A percentile compares a stretch with the other conserved stretches of the same genome.
Evolutionary conservation across 2,888 invertebrate genomes (phyloP).

Genomic region (Tetranychus piercei): DNA sequence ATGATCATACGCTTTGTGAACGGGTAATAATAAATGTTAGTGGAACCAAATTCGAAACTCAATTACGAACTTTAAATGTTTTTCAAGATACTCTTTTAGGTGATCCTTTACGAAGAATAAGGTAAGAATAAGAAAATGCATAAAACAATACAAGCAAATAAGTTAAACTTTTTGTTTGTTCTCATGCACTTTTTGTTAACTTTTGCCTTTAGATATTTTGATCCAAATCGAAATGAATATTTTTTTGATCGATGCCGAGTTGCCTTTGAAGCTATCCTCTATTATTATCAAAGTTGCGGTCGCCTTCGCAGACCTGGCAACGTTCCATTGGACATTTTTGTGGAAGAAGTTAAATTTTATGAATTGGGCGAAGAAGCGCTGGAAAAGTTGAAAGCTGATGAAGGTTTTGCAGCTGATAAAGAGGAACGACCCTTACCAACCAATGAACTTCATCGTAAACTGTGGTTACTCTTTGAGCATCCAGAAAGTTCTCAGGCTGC

Average conservation of each 20-base stretch:
- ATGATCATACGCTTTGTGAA: constrained; percentile 92
- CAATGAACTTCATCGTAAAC: constrained; percentile 88
- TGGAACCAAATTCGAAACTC: constrained; percentile 94
- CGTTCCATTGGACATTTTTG: constrained; percentile 96
- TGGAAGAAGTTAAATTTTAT: constrained; percentile 68
- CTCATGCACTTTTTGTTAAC: not conserved
- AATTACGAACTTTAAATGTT: constrained; percentile 89
- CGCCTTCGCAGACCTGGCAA: constrained; percentile 90
- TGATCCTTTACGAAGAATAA: constrained; percentile 13
- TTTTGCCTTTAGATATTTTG: constrained; percentile 54
- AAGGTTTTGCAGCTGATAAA: constrained; percentile 41
- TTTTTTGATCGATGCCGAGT: constrained; percentile 98
- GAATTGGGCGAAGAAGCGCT: constrained; percentile 94
- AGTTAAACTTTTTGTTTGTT: not conserved
- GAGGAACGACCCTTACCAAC: constrained; percentile 63
- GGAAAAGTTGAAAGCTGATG: constrained; percentile 83
- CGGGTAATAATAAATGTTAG: constrained; percentile 92
- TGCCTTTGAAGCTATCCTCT: constrained; percentile 97
- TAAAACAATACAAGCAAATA: not conserved
- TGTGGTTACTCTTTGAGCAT: constrained; percentile 89
- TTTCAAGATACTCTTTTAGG: constrained; percentile 96
- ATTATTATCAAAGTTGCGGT: constrained; percentile 96
- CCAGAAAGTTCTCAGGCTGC: constrained; percentile 96
- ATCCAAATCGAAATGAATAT: constrained; percentile 92
- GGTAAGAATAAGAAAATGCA: not conserved